Percentiles rank a stretch among this genome's conserved stretches.
Conservation (phyloP, 2,888 invertebrate species). For the Diadromus collaris region DNA sequence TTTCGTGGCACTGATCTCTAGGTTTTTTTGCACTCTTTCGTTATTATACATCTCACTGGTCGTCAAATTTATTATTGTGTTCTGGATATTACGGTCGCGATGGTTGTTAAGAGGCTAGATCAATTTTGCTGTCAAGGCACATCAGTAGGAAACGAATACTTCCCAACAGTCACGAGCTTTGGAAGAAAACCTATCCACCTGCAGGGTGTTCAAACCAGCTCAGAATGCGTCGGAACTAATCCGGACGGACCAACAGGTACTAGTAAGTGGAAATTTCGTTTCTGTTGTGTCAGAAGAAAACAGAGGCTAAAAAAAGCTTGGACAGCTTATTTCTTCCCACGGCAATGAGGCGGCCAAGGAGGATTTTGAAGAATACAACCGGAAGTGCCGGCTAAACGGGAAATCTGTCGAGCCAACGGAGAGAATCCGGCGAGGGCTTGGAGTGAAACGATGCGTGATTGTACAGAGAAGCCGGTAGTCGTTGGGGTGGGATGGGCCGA, state of each 20-base stretch:
- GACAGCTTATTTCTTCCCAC: background rate
- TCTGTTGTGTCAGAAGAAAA: background rate
- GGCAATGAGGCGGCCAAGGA: background rate
- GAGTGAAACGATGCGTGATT: slow-evolving; percentile 42
- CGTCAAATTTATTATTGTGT: background rate
- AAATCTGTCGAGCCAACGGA: slow-evolving; percentile 7
- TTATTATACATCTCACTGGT: slow-evolving; percentile 18
- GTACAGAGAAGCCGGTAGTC: slow-evolving; percentile 23
- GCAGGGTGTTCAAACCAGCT: background rate
- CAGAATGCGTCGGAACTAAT: background rate
- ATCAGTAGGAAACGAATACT: background rate
- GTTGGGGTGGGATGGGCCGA: background rate
- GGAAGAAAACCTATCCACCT: background rate
- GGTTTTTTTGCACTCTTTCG: slow-evolving; percentile 7
- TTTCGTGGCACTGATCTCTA: background rate
- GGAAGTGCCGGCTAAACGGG: slow-evolving; percentile 12
- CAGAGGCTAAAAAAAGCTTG: background rate
- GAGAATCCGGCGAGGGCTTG: slow-evolving; percentile 8
- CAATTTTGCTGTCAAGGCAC: background rate
- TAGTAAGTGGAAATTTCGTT: background rate
- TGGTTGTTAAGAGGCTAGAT: background rate
- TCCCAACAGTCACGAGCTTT: background rate
- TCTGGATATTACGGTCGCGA: background rate
- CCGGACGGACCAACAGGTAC: slow-evolving; percentile 8
- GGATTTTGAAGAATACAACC: slow-evolving; percentile 10